phyloP scores from a whole-genome alignment of 2,113 vertebrate species.

The Cardinalis cardinalis region DNA sequence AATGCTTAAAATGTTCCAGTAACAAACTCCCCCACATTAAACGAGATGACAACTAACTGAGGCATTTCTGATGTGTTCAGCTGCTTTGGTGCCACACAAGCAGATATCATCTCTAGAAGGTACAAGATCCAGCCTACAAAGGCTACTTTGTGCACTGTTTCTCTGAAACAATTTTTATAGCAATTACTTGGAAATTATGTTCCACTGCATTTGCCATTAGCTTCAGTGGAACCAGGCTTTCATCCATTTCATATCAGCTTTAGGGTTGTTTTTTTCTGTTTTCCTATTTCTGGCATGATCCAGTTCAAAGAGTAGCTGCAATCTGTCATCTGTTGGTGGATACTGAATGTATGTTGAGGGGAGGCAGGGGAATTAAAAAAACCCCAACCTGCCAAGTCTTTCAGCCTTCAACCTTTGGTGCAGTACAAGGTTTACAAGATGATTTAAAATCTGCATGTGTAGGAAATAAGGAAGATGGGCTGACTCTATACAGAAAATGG shows the following conservation, averaged over 20 bases:
- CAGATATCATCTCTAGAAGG: neutral
- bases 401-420: conserved; percentile 16
- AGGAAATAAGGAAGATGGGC: conserved; percentile 32
- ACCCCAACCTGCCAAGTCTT: neutral
- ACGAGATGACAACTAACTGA: neutral
- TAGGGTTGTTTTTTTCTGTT: neutral
- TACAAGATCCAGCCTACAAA: neutral
- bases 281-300: neutral
- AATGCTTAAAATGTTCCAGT: neutral
- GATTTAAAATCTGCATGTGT: conserved; percentile 58
- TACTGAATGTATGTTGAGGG: neutral
- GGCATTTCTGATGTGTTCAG: neutral
- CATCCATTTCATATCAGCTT: neutral
- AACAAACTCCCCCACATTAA: neutral
- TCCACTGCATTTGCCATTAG: neutral
- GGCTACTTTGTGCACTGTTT: neutral
- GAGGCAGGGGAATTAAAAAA: neutral
- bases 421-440: conserved; percentile 45
- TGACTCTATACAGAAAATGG: conserved; percentile 36
- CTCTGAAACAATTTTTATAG: neutral
- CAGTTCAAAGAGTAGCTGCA: conserved; percentile 5
- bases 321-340: neutral
- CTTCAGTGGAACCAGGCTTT: neutral
- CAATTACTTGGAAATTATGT: neutral
- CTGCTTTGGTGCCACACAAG: neutral